These are phyloP conservation scores for Cepaea hortensis DNA, from an alignment of 2,888 invertebrate species.

Conservation along the genomic window DNA sequence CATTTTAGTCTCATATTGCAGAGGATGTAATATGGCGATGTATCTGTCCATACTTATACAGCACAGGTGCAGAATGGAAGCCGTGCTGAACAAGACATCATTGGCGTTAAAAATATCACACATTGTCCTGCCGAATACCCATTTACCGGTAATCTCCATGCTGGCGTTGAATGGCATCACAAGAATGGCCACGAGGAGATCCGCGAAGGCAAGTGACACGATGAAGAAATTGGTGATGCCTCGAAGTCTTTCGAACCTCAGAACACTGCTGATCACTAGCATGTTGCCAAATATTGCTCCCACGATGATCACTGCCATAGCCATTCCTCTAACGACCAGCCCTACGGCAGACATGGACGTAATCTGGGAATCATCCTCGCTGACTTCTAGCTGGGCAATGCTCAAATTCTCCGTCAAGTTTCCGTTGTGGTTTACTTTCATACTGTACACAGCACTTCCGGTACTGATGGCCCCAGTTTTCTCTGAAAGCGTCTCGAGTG, in stretches of 20 bases:
- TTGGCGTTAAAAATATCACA: conserved; percentile 96
- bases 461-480: neutral
- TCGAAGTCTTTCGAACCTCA: conserved; percentile 88
- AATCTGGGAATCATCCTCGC: conserved; percentile 11
- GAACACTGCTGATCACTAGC: conserved; percentile 90
- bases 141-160: conserved; percentile 80
- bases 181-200: conserved; percentile 88
- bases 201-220: conserved; percentile 94
- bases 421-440: neutral
- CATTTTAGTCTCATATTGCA: conserved; percentile 95
- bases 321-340: conserved; percentile 68
- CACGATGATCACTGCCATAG: conserved; percentile 89
- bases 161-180: conserved; percentile 76
- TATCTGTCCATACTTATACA: conserved; percentile 93
- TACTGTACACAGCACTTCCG: conserved; percentile 1
- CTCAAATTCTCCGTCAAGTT: conserved; percentile 8
- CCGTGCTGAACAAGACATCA: conserved; percentile 91
- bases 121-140: conserved; percentile 92
- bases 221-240: conserved; percentile 96
- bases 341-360: conserved; percentile 47
- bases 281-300: conserved; percentile 86
- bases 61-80: conserved; percentile 93
- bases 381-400: conserved; percentile 12
- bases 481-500: conserved; percentile 22
- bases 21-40: conserved; percentile 87